Evolutionary conservation across 2,113 vertebrate species (phyloP), one percentile per base, ranked within the genome.

Genomic region (Aldabrachelys gigantea): DNA sequence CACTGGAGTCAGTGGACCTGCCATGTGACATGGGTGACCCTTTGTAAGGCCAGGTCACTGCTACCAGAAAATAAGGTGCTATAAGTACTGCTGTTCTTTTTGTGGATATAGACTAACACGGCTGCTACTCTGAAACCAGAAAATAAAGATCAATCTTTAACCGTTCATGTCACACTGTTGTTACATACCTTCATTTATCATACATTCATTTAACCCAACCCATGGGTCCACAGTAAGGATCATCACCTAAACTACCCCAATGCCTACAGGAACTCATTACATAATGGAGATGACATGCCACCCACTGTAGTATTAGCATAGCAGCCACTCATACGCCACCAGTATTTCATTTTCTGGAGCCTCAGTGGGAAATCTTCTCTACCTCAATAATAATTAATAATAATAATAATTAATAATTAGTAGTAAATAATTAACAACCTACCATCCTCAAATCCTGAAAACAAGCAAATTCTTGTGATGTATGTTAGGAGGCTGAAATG

Each of bases 181-280:
- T 38, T 87, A 52, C 35, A 2, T 27, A 21, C 16, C 6, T 27
- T 29, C 38, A 14, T 88, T 2, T 50, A 27, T 38, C 6, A 7
- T 9, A 82, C 59, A 24, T 72, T 72, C n/a, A 69, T 38, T 69
- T 69, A 69, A 13, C 1, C 89, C 50, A 41, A 59, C 81, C 8
- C 8, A 59, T 35, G 27, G 21, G 31, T 56, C 76, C 35, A 4
- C 50, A 31, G 5, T 0, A 29, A 0, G 2, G 27, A 47, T 52
- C 5, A 2, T n/a, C 65, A 27, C 41, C 65, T 87, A 88, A 83
- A 9, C 0, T 47, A 87, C 38, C 9, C 0, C 1, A n/a, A 1
- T 44, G 1, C 57, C 8, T 14, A 17, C 13, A 29, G 27, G 12
- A 47, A 6, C 75, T 78, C 38, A 9, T 19, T 65, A 16, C 14